Conservation (phyloP, 1,140 invertebrate genomes). For the Euwallacea similis region DNA sequence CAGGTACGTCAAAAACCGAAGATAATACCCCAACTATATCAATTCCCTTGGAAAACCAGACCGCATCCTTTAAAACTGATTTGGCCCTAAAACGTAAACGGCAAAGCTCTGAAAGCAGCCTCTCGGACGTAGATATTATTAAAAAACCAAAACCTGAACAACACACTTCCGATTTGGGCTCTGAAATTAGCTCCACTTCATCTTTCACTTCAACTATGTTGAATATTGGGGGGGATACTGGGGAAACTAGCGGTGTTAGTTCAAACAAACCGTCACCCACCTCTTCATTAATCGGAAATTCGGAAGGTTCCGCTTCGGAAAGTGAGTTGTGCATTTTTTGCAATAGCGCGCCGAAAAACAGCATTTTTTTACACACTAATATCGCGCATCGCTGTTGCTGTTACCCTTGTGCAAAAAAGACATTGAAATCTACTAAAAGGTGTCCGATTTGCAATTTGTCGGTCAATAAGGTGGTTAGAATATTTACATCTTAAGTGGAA, state of each 20-base stretch:
- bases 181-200: slow-evolving; percentile 25
- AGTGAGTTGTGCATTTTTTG: slow-evolving; percentile 63
- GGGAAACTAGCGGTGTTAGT: not conserved
- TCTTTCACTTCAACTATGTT: not conserved
- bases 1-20: slow-evolving; percentile 21
- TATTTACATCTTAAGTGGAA: slow-evolving; percentile 50
- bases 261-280: not conserved
- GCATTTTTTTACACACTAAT: slow-evolving; percentile 66
- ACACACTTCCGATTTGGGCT: slow-evolving; percentile 23
- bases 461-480: slow-evolving; percentile 65
- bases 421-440: slow-evolving; percentile 62
- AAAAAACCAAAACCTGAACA: slow-evolving; percentile 34
- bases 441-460: slow-evolving; percentile 69
- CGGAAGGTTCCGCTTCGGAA: not conserved
- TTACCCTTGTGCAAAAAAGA: slow-evolving; percentile 66
- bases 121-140: slow-evolving; percentile 40
- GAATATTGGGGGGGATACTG: not conserved
- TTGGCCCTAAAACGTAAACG: slow-evolving; percentile 36
- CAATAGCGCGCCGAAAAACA: slow-evolving; percentile 62
- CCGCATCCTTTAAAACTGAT: not conserved
- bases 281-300: not conserved
- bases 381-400: slow-evolving; percentile 68
- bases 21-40: not conserved
- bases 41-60: not conserved
- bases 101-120: slow-evolving; percentile 42